Conservation (phyloP, 2,113 vertebrate species). For the Oreochromis spilurus region DNA sequence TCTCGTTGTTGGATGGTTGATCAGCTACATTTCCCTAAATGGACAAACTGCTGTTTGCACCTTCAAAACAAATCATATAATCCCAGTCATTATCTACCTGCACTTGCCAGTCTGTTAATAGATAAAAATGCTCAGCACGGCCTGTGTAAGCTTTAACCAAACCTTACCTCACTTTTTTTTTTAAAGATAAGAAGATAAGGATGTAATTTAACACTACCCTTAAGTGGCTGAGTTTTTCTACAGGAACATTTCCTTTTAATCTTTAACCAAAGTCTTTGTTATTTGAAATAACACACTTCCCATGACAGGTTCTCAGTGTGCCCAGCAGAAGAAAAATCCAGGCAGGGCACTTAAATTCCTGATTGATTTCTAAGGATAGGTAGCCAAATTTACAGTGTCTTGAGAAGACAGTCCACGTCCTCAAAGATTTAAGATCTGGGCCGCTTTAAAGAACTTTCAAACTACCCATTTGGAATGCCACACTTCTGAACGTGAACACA, state of each 20-base stretch:
- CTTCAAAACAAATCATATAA: background rate
- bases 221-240: constrained; percentile 32
- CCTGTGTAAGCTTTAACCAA: constrained; percentile 40
- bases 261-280: constrained; percentile 64
- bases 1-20: background rate
- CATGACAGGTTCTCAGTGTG: constrained; percentile 26
- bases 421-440: background rate
- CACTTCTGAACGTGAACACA: background rate
- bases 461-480: background rate
- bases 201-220: constrained; percentile 54
- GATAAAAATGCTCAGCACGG: constrained; percentile 26
- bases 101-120: background rate
- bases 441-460: background rate
- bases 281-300: constrained; percentile 56
- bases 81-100: background rate
- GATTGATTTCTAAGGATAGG: background rate
- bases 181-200: constrained; percentile 52
- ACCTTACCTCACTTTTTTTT: background rate
- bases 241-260: constrained; percentile 65
- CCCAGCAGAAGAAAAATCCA: background rate
- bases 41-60: background rate
- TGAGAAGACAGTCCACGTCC: background rate
- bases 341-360: background rate
- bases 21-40: background rate
- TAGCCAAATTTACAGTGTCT: background rate